Conservation (phyloP, 2,888 invertebrate genomes). For the Lepas anatifera region DNA sequence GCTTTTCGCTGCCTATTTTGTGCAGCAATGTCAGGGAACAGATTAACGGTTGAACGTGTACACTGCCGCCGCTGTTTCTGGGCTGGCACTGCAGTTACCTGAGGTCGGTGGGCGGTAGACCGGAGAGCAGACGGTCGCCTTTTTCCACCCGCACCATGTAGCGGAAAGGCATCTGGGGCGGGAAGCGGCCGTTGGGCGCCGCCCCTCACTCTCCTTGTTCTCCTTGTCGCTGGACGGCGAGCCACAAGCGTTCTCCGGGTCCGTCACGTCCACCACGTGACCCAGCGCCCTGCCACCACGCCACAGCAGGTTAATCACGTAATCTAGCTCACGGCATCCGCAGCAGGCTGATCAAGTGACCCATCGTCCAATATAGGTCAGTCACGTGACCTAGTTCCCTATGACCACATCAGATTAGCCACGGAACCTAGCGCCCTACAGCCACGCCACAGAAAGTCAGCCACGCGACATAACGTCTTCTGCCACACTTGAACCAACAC, state of each 20-base stretch:
- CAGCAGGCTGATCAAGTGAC: not conserved
- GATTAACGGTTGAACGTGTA: too few species aligned
- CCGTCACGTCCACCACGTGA: not conserved
- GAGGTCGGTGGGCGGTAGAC: not conserved
- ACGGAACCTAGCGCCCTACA: not conserved
- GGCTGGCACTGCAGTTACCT: not conserved
- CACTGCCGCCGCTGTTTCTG: not conserved
- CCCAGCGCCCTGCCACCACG: not conserved
- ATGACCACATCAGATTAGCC: not conserved
- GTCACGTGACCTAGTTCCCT: not conserved
- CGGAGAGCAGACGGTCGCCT: not conserved
- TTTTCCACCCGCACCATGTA: not conserved
- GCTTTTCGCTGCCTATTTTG: too few species aligned
- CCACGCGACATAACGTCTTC: too few species aligned
- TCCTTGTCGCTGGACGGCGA: conserved; percentile 13
- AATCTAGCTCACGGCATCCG: not conserved
- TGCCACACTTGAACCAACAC: too few species aligned
- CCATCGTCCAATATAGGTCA: not conserved
- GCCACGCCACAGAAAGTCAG: too few species aligned
- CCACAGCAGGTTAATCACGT: not conserved
- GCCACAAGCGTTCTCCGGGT: not conserved
- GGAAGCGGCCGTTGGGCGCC: conserved; percentile 6
- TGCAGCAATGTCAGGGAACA: too few species aligned
- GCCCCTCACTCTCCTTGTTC: not conserved
- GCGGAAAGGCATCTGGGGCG: not conserved